Base-by-base conservation (phyloP, 2,113 vertebrate species). In the Pollimyrus isidori region DNA sequence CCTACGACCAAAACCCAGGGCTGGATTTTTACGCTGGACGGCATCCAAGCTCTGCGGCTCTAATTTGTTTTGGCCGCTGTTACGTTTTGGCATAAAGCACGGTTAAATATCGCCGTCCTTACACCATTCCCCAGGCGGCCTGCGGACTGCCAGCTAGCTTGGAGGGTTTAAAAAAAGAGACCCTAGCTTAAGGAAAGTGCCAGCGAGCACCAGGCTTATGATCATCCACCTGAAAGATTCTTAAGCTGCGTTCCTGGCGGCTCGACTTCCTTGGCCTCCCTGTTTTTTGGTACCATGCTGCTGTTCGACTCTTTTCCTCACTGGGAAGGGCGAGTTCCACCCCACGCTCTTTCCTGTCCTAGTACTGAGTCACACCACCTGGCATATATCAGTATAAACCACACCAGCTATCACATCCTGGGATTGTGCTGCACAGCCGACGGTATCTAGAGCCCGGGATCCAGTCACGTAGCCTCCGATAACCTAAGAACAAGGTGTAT, bases 31-130 rank as follows among this genome's bases (percentile, higher is more conserved):
- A 94, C 90, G 92, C 93, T 94, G 94, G 94, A 94, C 92, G 90
- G 92, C 92, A 92, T 94, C 93, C 94, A 94, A 82, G 90, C 93
- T 93, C 95, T 92, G 93, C 91, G 94, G 95, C 93, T 95, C 94
- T 94, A 94, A 96, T 95, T 96, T 93, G 94, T 94, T 94, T 94
- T 93, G 92, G 94, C 93, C 93, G 95, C 94, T 94, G 93, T 93
- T 93, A 93, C 93, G 93, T 93, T 94, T 92, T 93, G 92, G 92
- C 93, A 93, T 89, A 90, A 90, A 83, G 89, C 89, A 82, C 17
- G 73, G 89, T 86, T 89, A 89, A 91, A 87, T 89, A 92, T 91
- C 89, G 85, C 82, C 53, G 53, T 87, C 69, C 93, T 93, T 92
- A 62, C 39, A 58, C 85, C 87, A 89, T 90, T 89, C 86, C 50